Base-by-base conservation (phyloP, 2,888 invertebrate species). In the Perizoma affinitatum region DNA sequence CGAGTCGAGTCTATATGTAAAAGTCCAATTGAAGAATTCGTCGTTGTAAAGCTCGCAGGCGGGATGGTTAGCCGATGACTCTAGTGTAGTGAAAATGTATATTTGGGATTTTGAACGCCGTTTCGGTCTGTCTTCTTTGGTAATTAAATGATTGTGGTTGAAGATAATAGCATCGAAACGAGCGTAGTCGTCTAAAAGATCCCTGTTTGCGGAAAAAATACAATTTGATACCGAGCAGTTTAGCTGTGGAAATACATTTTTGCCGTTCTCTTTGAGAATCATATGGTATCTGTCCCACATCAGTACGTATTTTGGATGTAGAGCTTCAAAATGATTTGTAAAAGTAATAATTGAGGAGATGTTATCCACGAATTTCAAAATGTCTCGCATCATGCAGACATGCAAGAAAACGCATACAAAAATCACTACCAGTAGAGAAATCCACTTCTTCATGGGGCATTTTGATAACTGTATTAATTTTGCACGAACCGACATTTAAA, bases 1-100 rank as follows among this genome's bases (percentile, higher is more conserved):
- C 0, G 87, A 87, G 61, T 86, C 82, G 0, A 88, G 68, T 54
- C 82, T 76, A 60, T 82, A 82, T 0, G 87, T 87, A 55, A 83
- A 79, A 5, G 87, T 87, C 82, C 80, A 84, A 68, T 87, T 86
- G 72, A 82, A 87, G 69, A 79, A 87, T 44, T 77, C 65, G 42
- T 86, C 86, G 51, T 74, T 74, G 42, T 67, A 63, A n/a, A 76
- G n/a, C 49, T 83, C 79, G 66, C 88, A 86, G 10, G 79, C 82
- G 6, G 84, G 82, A 6, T 51, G 46, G 42, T 71, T 68, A 49
- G 71, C 65, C 4, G 82, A 64, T 0, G 85, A 83, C 64, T 83
- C 81, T n/a, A 75, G 51, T 1, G 83, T 70, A 36, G 70, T 67
- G 56, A 83, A 86, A 41, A 86, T 74, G 61, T 84, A 86, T 9